phyloP scores from a whole-genome alignment of 2,797 vertebrate species.

The Poliocrania exsul region DNA sequence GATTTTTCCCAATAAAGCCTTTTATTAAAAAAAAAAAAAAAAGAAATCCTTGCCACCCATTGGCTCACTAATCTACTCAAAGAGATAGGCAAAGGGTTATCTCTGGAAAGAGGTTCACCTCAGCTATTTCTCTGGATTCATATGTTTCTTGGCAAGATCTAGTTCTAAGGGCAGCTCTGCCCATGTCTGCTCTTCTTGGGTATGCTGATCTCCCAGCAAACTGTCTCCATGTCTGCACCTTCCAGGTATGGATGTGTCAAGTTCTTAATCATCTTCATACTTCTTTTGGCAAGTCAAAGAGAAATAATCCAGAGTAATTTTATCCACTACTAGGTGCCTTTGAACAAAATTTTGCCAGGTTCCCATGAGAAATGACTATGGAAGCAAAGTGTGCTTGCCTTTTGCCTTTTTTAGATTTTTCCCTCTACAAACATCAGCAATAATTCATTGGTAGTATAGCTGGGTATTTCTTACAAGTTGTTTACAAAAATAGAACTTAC shows the following conservation, averaged over 20 bases:
- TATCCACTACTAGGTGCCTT: background rate
- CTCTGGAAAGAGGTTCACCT: background rate
- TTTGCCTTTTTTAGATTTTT: background rate
- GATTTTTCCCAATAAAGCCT: background rate
- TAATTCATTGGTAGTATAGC: background rate
- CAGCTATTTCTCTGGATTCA: background rate
- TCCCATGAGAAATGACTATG: background rate
- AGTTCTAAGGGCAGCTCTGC: background rate
- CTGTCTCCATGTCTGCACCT: background rate
- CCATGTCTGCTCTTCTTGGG: background rate
- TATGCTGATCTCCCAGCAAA: background rate
- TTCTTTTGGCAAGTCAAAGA: background rate
- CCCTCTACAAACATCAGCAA: background rate
- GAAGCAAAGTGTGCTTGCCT: background rate
- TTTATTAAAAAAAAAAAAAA: background rate
- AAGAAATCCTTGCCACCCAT: background rate
- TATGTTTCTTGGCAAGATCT: background rate
- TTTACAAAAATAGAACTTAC: background rate
- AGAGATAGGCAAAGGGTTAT: background rate
- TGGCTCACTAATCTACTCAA: background rate
- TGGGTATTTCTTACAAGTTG: background rate
- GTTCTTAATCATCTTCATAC: background rate
- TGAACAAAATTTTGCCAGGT: background rate
- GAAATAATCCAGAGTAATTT: background rate
- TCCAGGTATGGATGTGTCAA: background rate